Conservation (phyloP, 1,140 invertebrate genomes). For the Neodiprion pinetum region DNA sequence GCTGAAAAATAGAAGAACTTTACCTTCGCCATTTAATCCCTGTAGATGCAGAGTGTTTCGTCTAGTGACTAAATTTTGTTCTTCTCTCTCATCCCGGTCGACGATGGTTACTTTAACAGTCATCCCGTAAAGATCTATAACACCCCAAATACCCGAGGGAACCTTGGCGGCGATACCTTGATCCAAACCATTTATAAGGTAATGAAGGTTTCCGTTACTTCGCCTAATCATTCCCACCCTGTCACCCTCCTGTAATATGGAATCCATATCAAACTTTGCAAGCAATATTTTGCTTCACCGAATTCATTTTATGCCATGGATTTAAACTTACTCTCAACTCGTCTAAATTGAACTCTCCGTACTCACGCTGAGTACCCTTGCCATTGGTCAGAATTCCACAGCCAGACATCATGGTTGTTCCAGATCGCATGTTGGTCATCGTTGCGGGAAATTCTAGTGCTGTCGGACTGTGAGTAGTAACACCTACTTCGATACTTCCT, state of each 20-base stretch:
- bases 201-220: constrained; percentile 84
- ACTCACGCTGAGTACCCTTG: constrained; percentile 89
- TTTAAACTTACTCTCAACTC: constrained; percentile 75
- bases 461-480: constrained; percentile 91
- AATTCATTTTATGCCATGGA: constrained; percentile 17
- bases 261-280: background rate
- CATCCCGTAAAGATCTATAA: constrained; percentile 96
- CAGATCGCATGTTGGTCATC: constrained; percentile 96
- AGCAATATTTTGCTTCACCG: background rate
- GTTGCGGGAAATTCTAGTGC: constrained; percentile 92
- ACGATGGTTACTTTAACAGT: constrained; percentile 91
- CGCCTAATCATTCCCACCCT: constrained; percentile 87
- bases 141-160: constrained; percentile 83
- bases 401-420: constrained; percentile 97
- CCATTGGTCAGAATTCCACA: constrained; percentile 94
- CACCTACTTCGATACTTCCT: constrained; percentile 92
- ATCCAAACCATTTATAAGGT: constrained; percentile 92
- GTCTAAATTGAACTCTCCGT: constrained; percentile 94
- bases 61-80: constrained; percentile 77
- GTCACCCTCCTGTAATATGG: constrained; percentile 77
- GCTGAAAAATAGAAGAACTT: no score
- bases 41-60: constrained; percentile 68
- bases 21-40: constrained; percentile 50
- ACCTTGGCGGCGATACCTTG: constrained; percentile 90
- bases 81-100: constrained; percentile 79